A percentile compares a stretch with the other conserved stretches of the same genome.
Evolutionary conservation across 2,797 vertebrate genomes (phyloP).

Genomic region (Sebastes hubbsi): DNA sequence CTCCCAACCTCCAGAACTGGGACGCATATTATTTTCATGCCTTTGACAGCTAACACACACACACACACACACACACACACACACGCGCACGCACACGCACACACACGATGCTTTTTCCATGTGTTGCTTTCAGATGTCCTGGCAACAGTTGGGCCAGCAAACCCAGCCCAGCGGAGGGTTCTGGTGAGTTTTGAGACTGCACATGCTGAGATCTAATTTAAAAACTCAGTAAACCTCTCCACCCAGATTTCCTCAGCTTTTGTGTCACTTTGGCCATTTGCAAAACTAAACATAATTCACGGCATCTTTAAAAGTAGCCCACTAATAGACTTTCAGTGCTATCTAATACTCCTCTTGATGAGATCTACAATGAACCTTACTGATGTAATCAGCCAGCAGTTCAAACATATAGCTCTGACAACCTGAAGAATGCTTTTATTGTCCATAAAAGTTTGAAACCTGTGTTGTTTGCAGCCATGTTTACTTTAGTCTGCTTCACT

Average conservation of each 20-base stretch:
- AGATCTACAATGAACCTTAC: background rate
- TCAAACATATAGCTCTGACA: background rate
- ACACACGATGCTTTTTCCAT: slow-evolving; percentile 72
- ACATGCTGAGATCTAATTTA: slow-evolving; percentile 71
- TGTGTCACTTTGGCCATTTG: slow-evolving; percentile 29
- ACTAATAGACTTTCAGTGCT: background rate
- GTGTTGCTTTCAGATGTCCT: slow-evolving; percentile 72
- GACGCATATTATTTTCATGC: slow-evolving; percentile 38
- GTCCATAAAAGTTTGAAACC: background rate
- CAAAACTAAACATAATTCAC: slow-evolving; percentile 21
- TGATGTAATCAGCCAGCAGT: slow-evolving; percentile 17
- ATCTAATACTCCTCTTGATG: slow-evolving; percentile 6
- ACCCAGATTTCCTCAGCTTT: slow-evolving; percentile 49
- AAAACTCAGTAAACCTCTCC: slow-evolving; percentile 59
- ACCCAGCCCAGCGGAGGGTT: slow-evolving; percentile 59
- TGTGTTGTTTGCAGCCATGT: background rate
- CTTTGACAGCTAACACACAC: slow-evolving; percentile 36
- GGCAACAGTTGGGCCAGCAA: slow-evolving; percentile 42
- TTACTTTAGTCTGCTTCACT: too few species aligned
- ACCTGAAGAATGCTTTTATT: background rate
- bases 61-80: slow-evolving; percentile 2
- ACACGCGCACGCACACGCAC: slow-evolving; percentile 15
- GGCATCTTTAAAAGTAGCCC: background rate
- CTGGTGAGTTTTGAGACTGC: slow-evolving; percentile 64
- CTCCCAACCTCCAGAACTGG: slow-evolving; percentile 16